Base-by-base conservation (phyloP, 2,797 vertebrate genomes). In the Sebastiscus albofasciatus region DNA sequence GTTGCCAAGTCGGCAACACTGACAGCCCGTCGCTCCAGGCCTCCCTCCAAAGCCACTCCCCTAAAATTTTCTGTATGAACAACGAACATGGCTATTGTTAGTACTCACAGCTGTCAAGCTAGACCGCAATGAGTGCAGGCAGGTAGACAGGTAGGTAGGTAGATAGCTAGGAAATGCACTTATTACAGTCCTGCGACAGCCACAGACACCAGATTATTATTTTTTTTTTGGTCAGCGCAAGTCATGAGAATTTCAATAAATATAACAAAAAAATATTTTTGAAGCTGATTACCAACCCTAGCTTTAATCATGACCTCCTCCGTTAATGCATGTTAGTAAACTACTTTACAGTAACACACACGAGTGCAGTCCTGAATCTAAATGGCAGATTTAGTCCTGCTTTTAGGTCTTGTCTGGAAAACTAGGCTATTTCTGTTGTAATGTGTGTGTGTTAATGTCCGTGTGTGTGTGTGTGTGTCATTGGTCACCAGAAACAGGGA, bases 401-500 rank as follows among this genome's bases (percentile, higher is more conserved):
- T 75, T 85, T 67, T 36, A 31, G 61, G 6, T 26, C 62, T 52
- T 20, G 2, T 42, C 20, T 81, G 59, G 62, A 60, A 86, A 70
- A 52, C 60, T 46, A 56, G 26, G 46, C 66, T 85, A 55, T 52
- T 55, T 76, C 27, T 31, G 66, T 54, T 54, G 49, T 54, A 54
- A 54, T 54, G 49, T 54, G 49, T 54, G 49, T 36, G 54, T 73
- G n/a, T 77, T 60, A 39, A 55, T 75, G 46, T 52, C 42, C 14
- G 27, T 54, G 46, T 68, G 42, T 24, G 65, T 49, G 65, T 52
- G 42, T 6, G 55, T 82, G 27, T 86, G 76, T 76, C 80, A 71
- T n/a, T 69, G 80, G 80, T 73, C 86, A 82, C 75, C 76, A 86
- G 84, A 79, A 81, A 67, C 69, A 87, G 75, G 31, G 74, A 74